phyloP scores from a whole-genome alignment of 1,140 invertebrate genomes.

The Trachymyrmex septentrionalis region DNA sequence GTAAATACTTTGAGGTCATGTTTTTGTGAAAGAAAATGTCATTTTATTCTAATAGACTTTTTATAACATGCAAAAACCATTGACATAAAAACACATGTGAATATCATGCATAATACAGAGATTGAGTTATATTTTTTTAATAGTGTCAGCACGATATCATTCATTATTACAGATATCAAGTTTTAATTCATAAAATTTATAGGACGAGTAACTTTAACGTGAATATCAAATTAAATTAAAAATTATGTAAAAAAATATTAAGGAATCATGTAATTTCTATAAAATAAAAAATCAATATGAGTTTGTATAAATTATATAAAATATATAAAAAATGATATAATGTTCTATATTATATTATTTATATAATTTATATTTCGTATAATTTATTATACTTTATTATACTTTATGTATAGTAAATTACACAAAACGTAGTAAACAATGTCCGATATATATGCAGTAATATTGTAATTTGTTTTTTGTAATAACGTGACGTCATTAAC shows the following conservation, averaged over 20 bases:
- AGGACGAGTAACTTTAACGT: not conserved
- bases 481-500: not conserved
- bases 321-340: no score
- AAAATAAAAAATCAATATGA: not conserved
- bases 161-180: not conserved
- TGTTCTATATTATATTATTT: no score
- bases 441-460: no score
- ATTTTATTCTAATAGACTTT: not conserved
- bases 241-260: not conserved
- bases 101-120: not conserved
- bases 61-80: not conserved
- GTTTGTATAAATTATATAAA: no score
- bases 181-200: not conserved
- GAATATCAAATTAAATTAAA: not conserved
- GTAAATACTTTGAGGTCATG: not conserved
- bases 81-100: not conserved
- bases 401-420: not conserved
- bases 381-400: no score
- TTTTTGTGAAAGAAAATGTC: not conserved
- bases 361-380: not conserved
- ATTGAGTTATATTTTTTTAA: not conserved
- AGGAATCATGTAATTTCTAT: not conserved
- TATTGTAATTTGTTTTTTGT: not conserved
- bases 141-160: not conserved
- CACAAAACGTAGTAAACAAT: not conserved